phyloP scores from a whole-genome alignment of 2,797 vertebrate species.

The Pelobates cultripes region DNA sequence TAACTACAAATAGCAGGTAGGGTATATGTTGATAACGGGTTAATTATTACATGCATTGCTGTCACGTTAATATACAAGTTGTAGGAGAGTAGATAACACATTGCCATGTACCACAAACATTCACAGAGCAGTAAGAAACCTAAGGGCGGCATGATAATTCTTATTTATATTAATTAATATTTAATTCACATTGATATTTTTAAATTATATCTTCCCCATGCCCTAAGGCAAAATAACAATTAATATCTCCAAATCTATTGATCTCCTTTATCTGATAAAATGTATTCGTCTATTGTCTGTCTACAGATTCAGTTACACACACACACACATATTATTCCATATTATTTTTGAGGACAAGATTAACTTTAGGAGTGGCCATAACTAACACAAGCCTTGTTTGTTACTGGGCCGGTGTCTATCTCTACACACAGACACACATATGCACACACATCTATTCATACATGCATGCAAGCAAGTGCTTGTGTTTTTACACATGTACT shows the following conservation, averaged over 20 bases:
- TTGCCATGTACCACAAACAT: not conserved
- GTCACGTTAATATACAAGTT: not conserved
- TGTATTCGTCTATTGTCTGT: not conserved
- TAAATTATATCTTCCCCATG: not conserved
- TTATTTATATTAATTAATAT: constrained; percentile 9
- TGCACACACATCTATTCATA: too few species aligned
- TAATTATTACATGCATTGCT: too few species aligned
- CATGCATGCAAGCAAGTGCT: too few species aligned
- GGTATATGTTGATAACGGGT: too few species aligned
- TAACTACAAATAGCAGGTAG: too few species aligned
- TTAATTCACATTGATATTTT: not conserved
- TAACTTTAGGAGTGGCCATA: too few species aligned
- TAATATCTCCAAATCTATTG: not conserved
- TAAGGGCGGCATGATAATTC: constrained; percentile 5
- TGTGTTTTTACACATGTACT: too few species aligned
- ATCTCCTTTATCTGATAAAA: not conserved
- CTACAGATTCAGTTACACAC: not conserved
- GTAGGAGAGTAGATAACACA: not conserved
- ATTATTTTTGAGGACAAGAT: too few species aligned
- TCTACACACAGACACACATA: too few species aligned
- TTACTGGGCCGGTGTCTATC: too few species aligned
- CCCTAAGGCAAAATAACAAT: not conserved
- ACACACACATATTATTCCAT: too few species aligned
- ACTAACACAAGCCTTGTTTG: too few species aligned
- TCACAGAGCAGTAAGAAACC: not conserved